Conservation (phyloP, 1,140 invertebrate genomes). For the Drosophila bipectinata region DNA sequence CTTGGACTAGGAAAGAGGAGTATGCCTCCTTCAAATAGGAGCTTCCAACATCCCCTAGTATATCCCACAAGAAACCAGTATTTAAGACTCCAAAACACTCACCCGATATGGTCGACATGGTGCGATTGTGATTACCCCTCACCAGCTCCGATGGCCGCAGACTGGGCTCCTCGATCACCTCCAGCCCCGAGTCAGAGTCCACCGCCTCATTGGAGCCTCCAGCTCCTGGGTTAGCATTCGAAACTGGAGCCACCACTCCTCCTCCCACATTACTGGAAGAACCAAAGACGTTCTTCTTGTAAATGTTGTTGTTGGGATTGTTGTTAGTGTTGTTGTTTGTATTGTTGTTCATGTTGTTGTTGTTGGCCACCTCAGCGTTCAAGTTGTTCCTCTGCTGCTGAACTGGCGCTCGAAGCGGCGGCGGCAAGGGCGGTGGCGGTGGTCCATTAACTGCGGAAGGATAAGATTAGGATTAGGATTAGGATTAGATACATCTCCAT, state of each 20-base stretch:
- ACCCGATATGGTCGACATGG: constrained; percentile 84
- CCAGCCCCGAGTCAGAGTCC: constrained; percentile 84
- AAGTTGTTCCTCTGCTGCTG: constrained; percentile 60
- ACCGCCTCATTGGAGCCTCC: constrained; percentile 44
- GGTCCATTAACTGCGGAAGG: constrained; percentile 80
- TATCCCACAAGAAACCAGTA: too few relatives aligned
- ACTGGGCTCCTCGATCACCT: constrained; percentile 86
- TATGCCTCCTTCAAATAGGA: too few relatives aligned
- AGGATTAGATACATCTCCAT: background rate
- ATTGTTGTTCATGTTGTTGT: constrained; percentile 32
- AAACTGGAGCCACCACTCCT: constrained; percentile 12
- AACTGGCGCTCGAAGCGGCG: constrained; percentile 84
- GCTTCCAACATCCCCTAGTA: too few relatives aligned
- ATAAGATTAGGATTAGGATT: background rate
- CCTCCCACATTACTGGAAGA: background rate
- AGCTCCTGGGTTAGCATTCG: constrained; percentile 1
- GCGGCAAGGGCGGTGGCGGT: constrained; percentile 87
- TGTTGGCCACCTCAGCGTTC: constrained; percentile 30
- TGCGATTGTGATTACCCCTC: constrained; percentile 84
- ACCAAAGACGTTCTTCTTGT: constrained; percentile 57
- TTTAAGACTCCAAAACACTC: constrained; percentile 1
- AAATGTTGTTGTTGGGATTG: constrained; percentile 45
- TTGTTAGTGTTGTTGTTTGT: constrained; percentile 7
- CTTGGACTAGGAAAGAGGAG: too few relatives aligned
- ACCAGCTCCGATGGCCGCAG: constrained; percentile 86